Percentiles rank a stretch among this genome's conserved stretches.
Evolutionary conservation across 1,140 invertebrate genomes (phyloP).

Genomic region (Parasteatoda tepidariorum): DNA sequence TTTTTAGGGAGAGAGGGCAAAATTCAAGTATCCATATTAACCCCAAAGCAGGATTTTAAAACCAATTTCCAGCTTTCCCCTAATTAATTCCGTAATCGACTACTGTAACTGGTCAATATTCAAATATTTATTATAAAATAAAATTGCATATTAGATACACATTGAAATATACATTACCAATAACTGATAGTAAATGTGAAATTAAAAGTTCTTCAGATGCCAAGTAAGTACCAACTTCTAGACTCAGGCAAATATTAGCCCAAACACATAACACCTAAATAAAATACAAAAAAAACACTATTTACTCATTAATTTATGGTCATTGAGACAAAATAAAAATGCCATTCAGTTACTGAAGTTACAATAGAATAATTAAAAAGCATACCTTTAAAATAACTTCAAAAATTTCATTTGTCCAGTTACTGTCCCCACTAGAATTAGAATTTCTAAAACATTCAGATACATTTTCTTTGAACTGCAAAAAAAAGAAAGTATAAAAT

Average conservation of each 20-base stretch:
- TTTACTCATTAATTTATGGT: too few species aligned
- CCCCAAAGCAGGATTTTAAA: too few species aligned
- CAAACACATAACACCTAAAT: conserved; percentile 33
- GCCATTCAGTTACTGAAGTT: not conserved
- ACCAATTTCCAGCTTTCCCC: too few species aligned
- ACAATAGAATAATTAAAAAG: too few species aligned
- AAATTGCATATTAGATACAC: too few species aligned
- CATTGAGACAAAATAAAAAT: too few species aligned
- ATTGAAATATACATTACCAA: too few species aligned
- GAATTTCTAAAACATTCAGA: conserved; percentile 14
- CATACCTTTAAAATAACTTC: conserved; percentile 35
- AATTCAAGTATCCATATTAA: too few species aligned
- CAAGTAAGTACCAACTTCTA: conserved; percentile 8
- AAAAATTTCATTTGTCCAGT: conserved; percentile 8
- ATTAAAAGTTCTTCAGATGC: not conserved
- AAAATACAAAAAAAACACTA: not conserved
- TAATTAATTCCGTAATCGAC: too few species aligned
- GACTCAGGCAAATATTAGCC: conserved; percentile 25
- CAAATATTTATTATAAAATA: too few species aligned
- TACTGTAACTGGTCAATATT: too few species aligned
- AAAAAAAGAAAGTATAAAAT: not conserved
- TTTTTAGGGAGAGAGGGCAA: too few species aligned
- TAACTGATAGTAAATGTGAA: conserved; percentile 1
- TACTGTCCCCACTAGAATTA: conserved; percentile 1
- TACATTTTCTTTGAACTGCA: not conserved